These are phyloP conservation scores for Batillaria attramentaria DNA, from an alignment of 1,140 invertebrate genomes.

Conservation along the genomic window DNA sequence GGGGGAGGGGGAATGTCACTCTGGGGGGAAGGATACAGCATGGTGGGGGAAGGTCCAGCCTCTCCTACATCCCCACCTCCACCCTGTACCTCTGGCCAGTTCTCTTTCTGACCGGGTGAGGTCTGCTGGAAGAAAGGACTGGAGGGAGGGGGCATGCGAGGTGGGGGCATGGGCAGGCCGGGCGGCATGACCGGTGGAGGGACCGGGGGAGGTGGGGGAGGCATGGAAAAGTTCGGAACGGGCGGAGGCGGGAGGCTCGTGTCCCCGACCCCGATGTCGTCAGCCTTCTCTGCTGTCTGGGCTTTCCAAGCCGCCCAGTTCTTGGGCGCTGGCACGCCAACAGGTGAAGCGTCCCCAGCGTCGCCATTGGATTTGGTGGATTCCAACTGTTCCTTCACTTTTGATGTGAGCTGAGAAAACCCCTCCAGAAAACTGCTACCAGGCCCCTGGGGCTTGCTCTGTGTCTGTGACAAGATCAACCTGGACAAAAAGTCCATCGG, in stretches of 20 bases:
- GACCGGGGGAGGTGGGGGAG: slow-evolving; percentile 26
- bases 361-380: neutral
- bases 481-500: slow-evolving; percentile 68
- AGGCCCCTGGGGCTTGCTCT: slow-evolving; percentile 36
- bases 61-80: neutral
- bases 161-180: slow-evolving; percentile 32
- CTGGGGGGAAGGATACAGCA: slow-evolving; percentile 17
- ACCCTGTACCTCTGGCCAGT: slow-evolving; percentile 34
- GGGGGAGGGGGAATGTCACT: slow-evolving; percentile 21
- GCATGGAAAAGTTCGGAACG: slow-evolving; percentile 16
- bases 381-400: slow-evolving; percentile 1
- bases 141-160: slow-evolving; percentile 26
- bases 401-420: slow-evolving; percentile 52
- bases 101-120: slow-evolving; percentile 42
- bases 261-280: neutral
- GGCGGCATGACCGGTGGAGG: slow-evolving; percentile 30
- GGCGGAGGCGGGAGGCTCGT: slow-evolving; percentile 7
- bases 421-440: slow-evolving; percentile 61
- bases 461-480: slow-evolving; percentile 61
- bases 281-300: slow-evolving; percentile 33
- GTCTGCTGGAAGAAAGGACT: slow-evolving; percentile 32
- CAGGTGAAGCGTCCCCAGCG: neutral
- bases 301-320: slow-evolving; percentile 62
- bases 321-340: slow-evolving; percentile 32
- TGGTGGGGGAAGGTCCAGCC: slow-evolving; percentile 8